Percentiles rank a stretch among this genome's conserved stretches.
phyloP scores from a whole-genome alignment of 2,797 vertebrate species.

The Acrossocheilus wenchowensis region DNA sequence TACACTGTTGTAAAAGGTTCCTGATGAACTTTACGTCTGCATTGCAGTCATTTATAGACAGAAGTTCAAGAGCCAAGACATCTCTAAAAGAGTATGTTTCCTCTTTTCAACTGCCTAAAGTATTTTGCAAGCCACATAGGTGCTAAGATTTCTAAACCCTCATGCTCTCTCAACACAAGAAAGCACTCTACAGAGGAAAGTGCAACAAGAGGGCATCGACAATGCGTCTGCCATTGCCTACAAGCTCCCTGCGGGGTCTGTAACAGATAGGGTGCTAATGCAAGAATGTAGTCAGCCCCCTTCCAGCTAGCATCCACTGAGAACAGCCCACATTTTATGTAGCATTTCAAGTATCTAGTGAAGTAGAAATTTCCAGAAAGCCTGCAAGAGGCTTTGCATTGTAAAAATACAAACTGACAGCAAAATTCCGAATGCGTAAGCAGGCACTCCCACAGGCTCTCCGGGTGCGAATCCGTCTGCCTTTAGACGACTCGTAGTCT shows the following conservation, averaged over 20 bases:
- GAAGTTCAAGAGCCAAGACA: conserved; percentile 1
- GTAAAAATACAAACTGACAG: conserved; percentile 39
- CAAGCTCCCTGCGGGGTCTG: conserved; percentile 30
- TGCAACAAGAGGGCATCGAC: conserved; percentile 38
- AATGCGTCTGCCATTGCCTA: conserved; percentile 14
- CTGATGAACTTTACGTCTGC: background rate
- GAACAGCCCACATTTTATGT: conserved; percentile 8
- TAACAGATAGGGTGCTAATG: conserved; percentile 50
- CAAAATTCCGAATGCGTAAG: conserved; percentile 3
- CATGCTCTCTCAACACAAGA: conserved; percentile 54
- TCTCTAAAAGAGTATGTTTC: background rate
- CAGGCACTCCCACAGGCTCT: conserved; percentile 1
- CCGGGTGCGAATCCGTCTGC: background rate
- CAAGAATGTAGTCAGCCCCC: conserved; percentile 47
- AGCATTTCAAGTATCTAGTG: conserved; percentile 23
- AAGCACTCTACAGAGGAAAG: conserved; percentile 53
- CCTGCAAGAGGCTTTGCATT: conserved; percentile 7
- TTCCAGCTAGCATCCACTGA: conserved; percentile 15
- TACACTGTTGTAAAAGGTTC: background rate
- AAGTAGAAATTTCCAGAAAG: conserved; percentile 5
- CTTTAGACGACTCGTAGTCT: conserved; percentile 11
- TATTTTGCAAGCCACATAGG: conserved; percentile 28
- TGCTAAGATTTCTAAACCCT: conserved; percentile 35
- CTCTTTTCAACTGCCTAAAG: conserved; percentile 13
- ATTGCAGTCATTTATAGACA: background rate